Evolutionary conservation across 2,888 invertebrate species (phyloP), one percentile per base, ranked within the genome.

Genomic region (Choreutis nemorana): DNA sequence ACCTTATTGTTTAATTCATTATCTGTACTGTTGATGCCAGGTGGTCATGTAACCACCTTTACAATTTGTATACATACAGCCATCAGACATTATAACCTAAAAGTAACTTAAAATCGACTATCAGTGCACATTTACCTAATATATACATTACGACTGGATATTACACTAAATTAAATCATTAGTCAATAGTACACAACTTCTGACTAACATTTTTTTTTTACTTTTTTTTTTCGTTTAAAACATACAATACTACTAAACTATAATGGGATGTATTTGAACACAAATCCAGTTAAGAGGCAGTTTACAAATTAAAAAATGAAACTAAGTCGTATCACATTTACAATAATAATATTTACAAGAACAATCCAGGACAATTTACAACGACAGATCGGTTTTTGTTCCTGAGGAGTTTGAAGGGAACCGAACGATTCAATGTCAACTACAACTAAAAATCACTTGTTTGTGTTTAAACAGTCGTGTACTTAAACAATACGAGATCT

Each of bases 401-500:
- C n/a, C n/a, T n/a, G n/a, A n/a, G n/a, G n/a, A n/a, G n/a, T n/a
- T n/a, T n/a, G n/a, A n/a, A n/a, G n/a, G n/a, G n/a, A n/a, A n/a
- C n/a, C n/a, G n/a, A n/a, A n/a, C n/a, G n/a, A n/a, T n/a, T n/a
- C n/a, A n/a, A n/a, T n/a, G n/a, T n/a, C n/a, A n/a, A n/a, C n/a
- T n/a, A 45, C 39, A 57, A 55, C 55, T 67, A 70, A 62, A 61
- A 45, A 64, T 62, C 66, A 70, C 65, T 63, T 58, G 62, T 55
- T 66, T 62, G 55, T 62, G 49, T 58, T 16, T 58, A 56, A 67
- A 65, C 64, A 71, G 63, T 63, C 63, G 65, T 70, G 71, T 72
- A 71, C 68, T 67, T 67, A 66, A 61, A 67, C 58, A 64, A 59
- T 61, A 78, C 78, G 80, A 80, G 80, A 80, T 80, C 80, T 75